Evolutionary conservation across 2,797 vertebrate genomes (phyloP), one percentile per base, ranked within the genome.

Genomic region (Chelmon rostratus): DNA sequence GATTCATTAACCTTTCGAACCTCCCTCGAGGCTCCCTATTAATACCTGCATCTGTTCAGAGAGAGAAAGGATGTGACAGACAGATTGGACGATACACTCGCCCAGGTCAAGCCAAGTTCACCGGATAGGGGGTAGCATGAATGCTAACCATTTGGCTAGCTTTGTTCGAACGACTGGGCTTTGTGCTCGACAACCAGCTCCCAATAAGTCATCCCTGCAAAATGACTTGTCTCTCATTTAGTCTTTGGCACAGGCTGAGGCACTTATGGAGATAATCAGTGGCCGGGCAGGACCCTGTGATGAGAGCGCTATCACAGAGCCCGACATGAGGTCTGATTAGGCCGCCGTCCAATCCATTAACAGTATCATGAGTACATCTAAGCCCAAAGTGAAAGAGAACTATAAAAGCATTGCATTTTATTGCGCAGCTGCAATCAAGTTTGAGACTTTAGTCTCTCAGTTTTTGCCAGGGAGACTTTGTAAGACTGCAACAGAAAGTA

Each of bases 1-100:
- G 87, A 90, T 92, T 93, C 85, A 92, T 94, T 94, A 93, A 93
- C 91, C 93, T 92, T 84, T 78, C 31, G 6, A 84, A 82, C 83
- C 78, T 78, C 85, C 86, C 90, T 31, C 0, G 72, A 84, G 89
- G 79, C 79, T 87, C 59, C 85, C 67, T 82, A 90, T 92, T 92
- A 93, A 90, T 88, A 92, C 87, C 90, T 92, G 83, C 93, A 93
- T 94, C 90, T 93, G 91, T 77, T 91, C 67, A 78, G 76, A 81
- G 77, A 72, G 76, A 71, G 68, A 73, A 65, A 61, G 78, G 78
- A 84, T 77, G 81, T 52, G 77, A 83, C 82, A 66, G 86, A 89
- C 68, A 73, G 66, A 75, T 28, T 72, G 86, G 82, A 53, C 64
- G 61, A 70, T 69, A n/a, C 65, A 77, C 76, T 80, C 46, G 21